These are phyloP conservation scores for Xenus cinereus DNA, from an alignment of 2,113 vertebrate genomes.

Conservation along the genomic window DNA sequence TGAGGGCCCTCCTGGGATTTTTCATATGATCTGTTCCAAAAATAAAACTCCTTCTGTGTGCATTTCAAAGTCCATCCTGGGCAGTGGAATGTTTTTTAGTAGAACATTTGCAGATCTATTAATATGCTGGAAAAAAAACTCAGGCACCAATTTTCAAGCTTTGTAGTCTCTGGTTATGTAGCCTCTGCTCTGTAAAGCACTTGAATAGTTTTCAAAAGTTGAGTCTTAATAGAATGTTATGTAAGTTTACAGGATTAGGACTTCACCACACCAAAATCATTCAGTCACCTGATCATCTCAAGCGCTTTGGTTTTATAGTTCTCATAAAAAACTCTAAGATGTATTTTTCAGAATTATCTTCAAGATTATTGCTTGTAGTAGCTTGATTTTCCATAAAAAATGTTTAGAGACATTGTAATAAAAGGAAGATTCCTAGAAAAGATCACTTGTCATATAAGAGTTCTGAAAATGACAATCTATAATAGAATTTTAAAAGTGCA, in stretches of 20 bases:
- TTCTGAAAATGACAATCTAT: background rate
- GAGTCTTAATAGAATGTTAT: background rate
- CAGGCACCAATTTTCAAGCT: background rate
- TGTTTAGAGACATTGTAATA: background rate
- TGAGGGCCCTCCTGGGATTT: background rate
- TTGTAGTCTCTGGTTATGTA: background rate
- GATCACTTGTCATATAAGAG: background rate
- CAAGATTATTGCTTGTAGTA: background rate
- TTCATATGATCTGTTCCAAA: conserved; percentile 13
- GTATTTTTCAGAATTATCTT: background rate
- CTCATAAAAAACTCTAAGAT: background rate
- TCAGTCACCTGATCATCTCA: background rate
- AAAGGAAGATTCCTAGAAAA: background rate
- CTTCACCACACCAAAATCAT: background rate
- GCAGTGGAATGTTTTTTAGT: background rate
- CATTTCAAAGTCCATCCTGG: background rate
- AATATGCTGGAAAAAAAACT: background rate
- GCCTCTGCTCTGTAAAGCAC: background rate
- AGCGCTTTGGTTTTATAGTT: background rate
- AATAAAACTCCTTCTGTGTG: background rate
- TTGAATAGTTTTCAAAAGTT: background rate
- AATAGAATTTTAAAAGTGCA: background rate
- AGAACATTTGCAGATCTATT: background rate
- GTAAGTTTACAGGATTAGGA: background rate
- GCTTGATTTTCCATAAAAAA: conserved; percentile 3